Conservation (phyloP, 1,140 invertebrate genomes). For the Rhyacophila brunnea region DNA sequence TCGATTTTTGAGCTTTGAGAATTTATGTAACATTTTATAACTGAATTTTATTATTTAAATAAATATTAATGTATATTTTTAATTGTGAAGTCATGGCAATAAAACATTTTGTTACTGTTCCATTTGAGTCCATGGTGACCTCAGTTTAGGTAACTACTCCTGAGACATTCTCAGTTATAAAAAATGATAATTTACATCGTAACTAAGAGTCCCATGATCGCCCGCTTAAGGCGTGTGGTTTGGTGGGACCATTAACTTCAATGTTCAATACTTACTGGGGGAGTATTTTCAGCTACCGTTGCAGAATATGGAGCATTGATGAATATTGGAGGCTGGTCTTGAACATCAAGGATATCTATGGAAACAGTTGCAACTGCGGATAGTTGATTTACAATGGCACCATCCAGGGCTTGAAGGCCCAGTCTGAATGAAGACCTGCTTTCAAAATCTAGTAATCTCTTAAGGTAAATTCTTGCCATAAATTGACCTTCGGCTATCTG, state of each 20-base stretch:
- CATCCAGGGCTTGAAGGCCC: conserved; percentile 65
- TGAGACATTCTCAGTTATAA: too few relatives aligned
- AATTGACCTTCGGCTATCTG: conserved; percentile 68
- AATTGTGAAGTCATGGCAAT: too few relatives aligned
- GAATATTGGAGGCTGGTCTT: conserved; percentile 79
- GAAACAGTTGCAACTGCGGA: conserved; percentile 69
- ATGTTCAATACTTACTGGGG: conserved; percentile 55
- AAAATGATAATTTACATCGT: too few relatives aligned
- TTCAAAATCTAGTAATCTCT: conserved; percentile 70
- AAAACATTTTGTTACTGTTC: too few relatives aligned
- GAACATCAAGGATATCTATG: conserved; percentile 73
- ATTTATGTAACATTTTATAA: too few relatives aligned
- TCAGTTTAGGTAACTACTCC: too few relatives aligned
- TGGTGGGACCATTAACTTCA: too few relatives aligned
- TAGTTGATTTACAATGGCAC: conserved; percentile 59
- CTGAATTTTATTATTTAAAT: too few relatives aligned
- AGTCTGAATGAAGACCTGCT: conserved; percentile 70
- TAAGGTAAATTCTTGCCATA: conserved; percentile 64
- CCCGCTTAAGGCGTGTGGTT: too few relatives aligned
- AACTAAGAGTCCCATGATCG: not conserved
- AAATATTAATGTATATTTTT: too few relatives aligned
- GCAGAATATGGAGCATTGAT: conserved; percentile 76
- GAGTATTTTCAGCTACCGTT: conserved; percentile 71
- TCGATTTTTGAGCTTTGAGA: too few relatives aligned
- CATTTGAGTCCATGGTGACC: too few relatives aligned